phyloP scores from a whole-genome alignment of 2,113 vertebrate genomes.

The Pomatorhinus ruficollis region DNA sequence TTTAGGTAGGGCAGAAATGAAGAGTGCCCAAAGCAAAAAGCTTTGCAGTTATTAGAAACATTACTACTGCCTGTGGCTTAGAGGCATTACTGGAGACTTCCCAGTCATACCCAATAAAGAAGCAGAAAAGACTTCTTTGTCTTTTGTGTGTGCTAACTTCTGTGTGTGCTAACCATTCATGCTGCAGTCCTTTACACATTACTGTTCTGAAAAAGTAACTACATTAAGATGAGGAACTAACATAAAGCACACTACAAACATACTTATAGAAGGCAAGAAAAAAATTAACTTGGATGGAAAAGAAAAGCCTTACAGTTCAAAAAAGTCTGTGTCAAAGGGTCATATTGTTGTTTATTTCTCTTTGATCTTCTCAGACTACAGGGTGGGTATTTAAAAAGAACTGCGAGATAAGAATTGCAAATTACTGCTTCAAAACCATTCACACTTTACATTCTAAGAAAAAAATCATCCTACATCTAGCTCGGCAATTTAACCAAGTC shows the following conservation, averaged over 20 bases:
- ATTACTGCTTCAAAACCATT: neutral
- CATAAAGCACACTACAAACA: neutral
- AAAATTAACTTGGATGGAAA: neutral
- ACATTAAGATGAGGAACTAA: neutral
- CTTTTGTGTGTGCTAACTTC: fast-evolving
- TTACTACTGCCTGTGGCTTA: neutral
- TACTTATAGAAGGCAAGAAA: neutral
- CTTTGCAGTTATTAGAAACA: neutral
- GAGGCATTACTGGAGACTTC: neutral
- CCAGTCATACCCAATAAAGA: neutral
- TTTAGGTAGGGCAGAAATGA: neutral
- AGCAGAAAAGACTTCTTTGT: neutral
- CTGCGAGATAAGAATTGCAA: neutral
- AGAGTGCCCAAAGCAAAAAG: neutral
- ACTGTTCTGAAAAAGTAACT: neutral
- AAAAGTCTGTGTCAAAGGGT: neutral
- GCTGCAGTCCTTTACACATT: neutral
- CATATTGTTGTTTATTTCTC: neutral
- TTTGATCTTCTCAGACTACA: neutral
- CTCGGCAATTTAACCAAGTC: neutral
- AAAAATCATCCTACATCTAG: neutral
- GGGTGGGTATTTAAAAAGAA: neutral
- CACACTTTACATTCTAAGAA: neutral
- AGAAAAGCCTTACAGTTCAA: neutral
- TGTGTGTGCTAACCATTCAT: neutral